Evolutionary conservation across 2,113 vertebrate genomes (phyloP).

Genomic region (Rhadina sibilatrix): DNA sequence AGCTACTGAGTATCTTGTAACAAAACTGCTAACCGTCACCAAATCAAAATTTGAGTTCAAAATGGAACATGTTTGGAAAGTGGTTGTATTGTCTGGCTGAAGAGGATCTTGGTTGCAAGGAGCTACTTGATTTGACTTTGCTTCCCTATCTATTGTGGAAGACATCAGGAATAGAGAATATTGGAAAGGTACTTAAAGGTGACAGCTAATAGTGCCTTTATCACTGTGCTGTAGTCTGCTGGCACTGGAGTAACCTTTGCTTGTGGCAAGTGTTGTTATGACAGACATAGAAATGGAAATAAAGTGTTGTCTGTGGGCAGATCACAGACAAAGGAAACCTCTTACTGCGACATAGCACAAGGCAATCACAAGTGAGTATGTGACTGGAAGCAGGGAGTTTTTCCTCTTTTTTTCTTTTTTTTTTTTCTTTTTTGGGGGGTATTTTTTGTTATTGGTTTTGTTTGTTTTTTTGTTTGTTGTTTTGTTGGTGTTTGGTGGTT

Average conservation of each 20-base stretch:
- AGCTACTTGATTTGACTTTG: background rate
- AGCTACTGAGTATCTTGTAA: background rate
- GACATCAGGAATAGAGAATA: background rate
- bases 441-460: background rate
- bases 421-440: too few species aligned
- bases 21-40: background rate
- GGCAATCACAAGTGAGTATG: background rate
- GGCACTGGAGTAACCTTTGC: background rate
- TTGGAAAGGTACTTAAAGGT: background rate
- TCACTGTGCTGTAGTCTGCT: background rate
- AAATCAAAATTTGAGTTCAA: background rate
- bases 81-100: background rate
- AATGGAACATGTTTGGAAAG: slow-evolving; percentile 4
- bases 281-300: background rate
- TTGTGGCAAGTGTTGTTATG: background rate
- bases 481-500: too few species aligned
- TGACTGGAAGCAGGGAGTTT: background rate
- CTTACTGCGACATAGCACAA: background rate
- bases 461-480: background rate
- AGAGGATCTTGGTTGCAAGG: background rate
- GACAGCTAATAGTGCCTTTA: background rate
- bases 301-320: background rate
- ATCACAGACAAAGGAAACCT: background rate
- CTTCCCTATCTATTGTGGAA: background rate
- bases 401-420: accelerated